Base-by-base conservation (phyloP, 1,140 invertebrate genomes). In the Drosophila punjabiensis region DNA sequence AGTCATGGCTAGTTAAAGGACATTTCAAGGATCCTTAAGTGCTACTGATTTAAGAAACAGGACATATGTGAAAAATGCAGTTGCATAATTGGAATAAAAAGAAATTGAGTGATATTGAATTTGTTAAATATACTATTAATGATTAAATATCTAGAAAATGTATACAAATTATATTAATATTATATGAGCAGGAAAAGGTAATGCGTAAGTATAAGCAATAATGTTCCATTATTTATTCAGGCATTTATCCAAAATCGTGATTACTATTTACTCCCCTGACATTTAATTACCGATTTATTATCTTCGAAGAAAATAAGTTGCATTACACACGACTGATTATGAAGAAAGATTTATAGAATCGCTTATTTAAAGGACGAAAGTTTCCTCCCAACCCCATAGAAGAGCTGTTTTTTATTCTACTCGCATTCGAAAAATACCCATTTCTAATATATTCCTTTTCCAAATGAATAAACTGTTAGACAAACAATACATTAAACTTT, bases 401-500 rank as follows among this genome's bases (percentile, higher is more conserved):
- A 41, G 37, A 60, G 18, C 39, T 53, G 61, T 80, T 81, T 88
- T 70, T 65, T 73, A 84, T 85, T 73, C 78, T 63, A 84, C 79
- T 77, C 73, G 74, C 82, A 86, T 63, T 74, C 47, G 28, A 76
- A 41, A 56, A 71, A 73, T 37, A 52, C 7, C 39, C 24, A 73
- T 71, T 71, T 60, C 43, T 50, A 73, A 74, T 52, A 74, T 74
- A 62, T 76, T 85, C 69, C 52, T 66, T 79, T 89, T 89, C 86
- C 86, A 89, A 89, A 89, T 90, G 86, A 89, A 90, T 89, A 90
- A 89, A 89, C 86, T 90, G 86, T 80, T 90, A 90, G 79, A 82
- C 86, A 90, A 90, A 90, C 86, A 90, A 91, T 90, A 82, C 82
- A 88, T 88, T 91, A 91, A 90, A 90, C 82, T 90, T 90, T 90